A percentile compares a stretch with the other conserved stretches of the same genome.
Conservation (phyloP, 1,140 invertebrate genomes). For the Phortica variegata region DNA sequence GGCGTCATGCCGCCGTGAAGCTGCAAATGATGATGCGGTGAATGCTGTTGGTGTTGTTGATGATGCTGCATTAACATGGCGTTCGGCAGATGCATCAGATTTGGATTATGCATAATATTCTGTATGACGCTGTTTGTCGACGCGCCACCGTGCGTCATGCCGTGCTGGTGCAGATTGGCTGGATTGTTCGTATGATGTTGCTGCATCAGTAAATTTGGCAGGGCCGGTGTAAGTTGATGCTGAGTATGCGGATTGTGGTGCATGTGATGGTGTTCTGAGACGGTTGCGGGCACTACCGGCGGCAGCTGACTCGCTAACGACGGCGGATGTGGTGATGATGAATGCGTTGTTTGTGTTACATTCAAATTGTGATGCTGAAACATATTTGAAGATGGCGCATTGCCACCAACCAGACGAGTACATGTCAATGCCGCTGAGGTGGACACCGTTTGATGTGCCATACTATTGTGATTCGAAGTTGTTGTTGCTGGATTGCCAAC, state of each 20-base stretch:
- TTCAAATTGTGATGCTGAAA: constrained; percentile 21
- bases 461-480: not conserved
- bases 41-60: constrained; percentile 26
- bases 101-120: constrained; percentile 45
- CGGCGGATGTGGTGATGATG: constrained; percentile 12
- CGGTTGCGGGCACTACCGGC: constrained; percentile 2
- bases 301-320: constrained; percentile 10
- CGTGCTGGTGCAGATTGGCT: constrained; percentile 30
- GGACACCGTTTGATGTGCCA: too few species aligned
- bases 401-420: too few species aligned
- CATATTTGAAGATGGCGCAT: too few species aligned
- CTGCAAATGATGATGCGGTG: constrained; percentile 28
- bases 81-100: constrained; percentile 43
- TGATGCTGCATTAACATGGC: constrained; percentile 19
- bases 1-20: constrained; percentile 7
- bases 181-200: constrained; percentile 32
- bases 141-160: constrained; percentile 12
- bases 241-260: constrained; percentile 26
- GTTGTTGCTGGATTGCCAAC: too few species aligned
- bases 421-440: too few species aligned
- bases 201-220: constrained; percentile 44
- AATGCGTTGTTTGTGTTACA: constrained; percentile 24
- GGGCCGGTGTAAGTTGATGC: constrained; percentile 30
- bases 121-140: constrained; percentile 30
- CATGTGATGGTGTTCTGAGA: constrained; percentile 21